phyloP scores from a whole-genome alignment of 2,888 invertebrate genomes.

The Sarcophaga subvicina region DNA sequence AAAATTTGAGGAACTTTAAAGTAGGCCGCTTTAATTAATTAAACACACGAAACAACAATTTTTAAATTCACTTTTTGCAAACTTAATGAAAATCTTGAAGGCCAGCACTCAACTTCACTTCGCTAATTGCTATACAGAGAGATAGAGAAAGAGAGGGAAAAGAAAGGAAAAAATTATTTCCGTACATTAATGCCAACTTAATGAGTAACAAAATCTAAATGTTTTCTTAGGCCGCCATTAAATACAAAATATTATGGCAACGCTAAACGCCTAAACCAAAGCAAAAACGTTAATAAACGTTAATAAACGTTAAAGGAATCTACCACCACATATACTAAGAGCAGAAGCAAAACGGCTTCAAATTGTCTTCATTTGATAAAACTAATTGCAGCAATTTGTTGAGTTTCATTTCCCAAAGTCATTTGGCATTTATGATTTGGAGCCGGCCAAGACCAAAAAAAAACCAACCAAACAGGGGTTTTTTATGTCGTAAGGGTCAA shows the following conservation, averaged over 20 bases:
- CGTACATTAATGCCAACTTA: constrained; percentile 35
- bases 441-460: neutral
- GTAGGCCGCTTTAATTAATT: too few species aligned
- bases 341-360: constrained; percentile 27
- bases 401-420: constrained; percentile 38
- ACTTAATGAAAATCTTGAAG: too few species aligned
- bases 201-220: constrained; percentile 30
- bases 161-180: constrained; percentile 20
- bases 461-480: neutral
- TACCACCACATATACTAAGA: constrained; percentile 9
- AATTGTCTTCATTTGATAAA: constrained; percentile 54
- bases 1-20: too few species aligned
- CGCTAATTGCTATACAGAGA: too few species aligned
- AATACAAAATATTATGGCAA: neutral
- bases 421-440: constrained; percentile 12
- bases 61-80: too few species aligned
- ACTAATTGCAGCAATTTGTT: constrained; percentile 74
- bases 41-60: too few species aligned
- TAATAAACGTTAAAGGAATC: neutral
- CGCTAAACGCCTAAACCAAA: constrained; percentile 1
- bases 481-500: constrained; percentile 42
- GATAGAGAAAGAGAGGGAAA: too few species aligned
- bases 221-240: neutral
- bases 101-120: too few species aligned
- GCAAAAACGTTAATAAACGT: neutral